These are phyloP conservation scores for Amphiduros pacificus DNA, from an alignment of 2,888 invertebrate genomes.

Conservation along the genomic window DNA sequence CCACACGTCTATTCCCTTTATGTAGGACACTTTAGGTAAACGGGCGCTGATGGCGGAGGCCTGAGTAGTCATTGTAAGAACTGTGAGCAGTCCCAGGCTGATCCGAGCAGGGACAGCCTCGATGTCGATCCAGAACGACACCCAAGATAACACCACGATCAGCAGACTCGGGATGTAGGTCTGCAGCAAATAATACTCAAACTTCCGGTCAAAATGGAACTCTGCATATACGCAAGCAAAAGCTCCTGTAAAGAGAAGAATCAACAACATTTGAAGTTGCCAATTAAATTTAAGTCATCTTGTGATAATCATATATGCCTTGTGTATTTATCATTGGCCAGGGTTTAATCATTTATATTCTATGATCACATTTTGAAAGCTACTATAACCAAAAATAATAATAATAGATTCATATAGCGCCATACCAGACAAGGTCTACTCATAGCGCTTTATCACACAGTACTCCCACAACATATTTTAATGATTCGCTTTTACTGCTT, in stretches of 20 bases:
- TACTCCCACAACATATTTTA: too few species aligned
- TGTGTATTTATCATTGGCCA: too few species aligned
- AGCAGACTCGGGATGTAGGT: constrained; percentile 35
- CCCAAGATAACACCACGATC: constrained; percentile 36
- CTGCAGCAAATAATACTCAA: constrained; percentile 33
- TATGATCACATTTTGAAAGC: too few species aligned
- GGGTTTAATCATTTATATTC: too few species aligned
- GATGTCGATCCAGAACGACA: constrained; percentile 39
- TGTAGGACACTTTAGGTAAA: constrained; percentile 15
- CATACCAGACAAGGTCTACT: too few species aligned
- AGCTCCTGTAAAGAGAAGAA: constrained; percentile 21
- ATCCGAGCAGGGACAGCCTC: constrained; percentile 36
- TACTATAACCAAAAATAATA: too few species aligned
- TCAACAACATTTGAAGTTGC: too few species aligned
- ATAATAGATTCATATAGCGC: too few species aligned
- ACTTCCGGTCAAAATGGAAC: constrained; percentile 30
- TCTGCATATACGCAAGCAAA: constrained; percentile 31
- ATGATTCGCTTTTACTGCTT: too few species aligned
- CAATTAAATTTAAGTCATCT: too few species aligned
- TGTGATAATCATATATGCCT: too few species aligned
- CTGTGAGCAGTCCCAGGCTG: constrained; percentile 34
- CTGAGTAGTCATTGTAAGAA: constrained; percentile 17
- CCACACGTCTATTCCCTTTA: constrained; percentile 30
- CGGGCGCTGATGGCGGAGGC: constrained; percentile 17
- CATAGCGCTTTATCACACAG: too few species aligned